Conservation (phyloP, 1,140 invertebrate species). For the Brachionus manjavacas region DNA sequence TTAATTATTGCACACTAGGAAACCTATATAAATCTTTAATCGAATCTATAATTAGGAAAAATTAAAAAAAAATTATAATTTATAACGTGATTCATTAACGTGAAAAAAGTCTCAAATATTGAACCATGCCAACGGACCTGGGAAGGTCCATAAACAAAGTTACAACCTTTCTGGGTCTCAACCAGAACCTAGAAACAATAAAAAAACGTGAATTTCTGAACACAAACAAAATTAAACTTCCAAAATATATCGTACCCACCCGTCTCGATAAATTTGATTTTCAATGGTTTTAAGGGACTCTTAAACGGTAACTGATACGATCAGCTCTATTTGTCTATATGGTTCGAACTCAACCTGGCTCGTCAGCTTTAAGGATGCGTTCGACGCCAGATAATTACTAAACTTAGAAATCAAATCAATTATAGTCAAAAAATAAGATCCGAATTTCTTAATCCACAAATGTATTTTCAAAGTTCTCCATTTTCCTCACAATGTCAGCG, state of each 20-base stretch:
- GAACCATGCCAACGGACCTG: neutral
- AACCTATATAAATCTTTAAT: no score
- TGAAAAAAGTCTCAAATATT: neutral
- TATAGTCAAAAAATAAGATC: neutral
- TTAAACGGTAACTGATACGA: neutral
- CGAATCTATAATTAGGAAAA: no score
- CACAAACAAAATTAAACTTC: neutral
- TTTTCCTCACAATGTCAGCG: neutral
- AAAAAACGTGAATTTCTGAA: neutral
- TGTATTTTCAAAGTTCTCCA: neutral
- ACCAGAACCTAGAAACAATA: neutral
- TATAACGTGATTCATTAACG: neutral
- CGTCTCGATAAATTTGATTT: neutral
- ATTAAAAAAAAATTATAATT: neutral
- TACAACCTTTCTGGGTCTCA: neutral
- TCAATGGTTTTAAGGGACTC: neutral
- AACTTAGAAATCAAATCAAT: neutral
- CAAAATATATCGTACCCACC: neutral
- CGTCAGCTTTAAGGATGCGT: neutral
- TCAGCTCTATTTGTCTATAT: neutral
- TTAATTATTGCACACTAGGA: no score
- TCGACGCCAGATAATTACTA: neutral
- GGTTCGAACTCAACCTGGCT: neutral
- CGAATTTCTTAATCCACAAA: neutral
- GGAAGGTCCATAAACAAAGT: neutral